A percentile compares a stretch with the other conserved stretches of the same genome.
Conservation (phyloP, 2,797 vertebrate genomes). For the Gila robusta region DNA sequence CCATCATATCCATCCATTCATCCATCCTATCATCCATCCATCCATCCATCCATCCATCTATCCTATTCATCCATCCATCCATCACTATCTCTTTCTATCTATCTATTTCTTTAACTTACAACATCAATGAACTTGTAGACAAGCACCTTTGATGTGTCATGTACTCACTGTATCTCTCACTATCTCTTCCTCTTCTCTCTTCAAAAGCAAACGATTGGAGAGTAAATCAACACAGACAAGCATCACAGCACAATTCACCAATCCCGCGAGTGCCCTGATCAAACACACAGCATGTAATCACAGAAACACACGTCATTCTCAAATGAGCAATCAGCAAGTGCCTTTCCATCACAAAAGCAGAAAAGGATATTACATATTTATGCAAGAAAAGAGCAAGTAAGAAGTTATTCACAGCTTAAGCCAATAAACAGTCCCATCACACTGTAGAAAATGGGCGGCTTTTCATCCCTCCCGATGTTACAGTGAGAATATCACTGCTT, state of each 20-base stretch:
- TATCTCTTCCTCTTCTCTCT: not conserved
- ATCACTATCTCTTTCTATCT: not conserved
- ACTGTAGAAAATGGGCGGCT: not conserved
- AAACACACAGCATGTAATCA: constrained; percentile 16
- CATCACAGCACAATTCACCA: not conserved
- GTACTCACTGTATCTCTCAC: not conserved
- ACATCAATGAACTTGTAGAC: not conserved
- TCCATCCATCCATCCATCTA: not conserved
- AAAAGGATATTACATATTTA: constrained; percentile 28
- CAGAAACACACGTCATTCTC: constrained; percentile 1
- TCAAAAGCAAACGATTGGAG: constrained; percentile 9
- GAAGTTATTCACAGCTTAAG: not conserved
- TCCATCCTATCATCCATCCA: not conserved
- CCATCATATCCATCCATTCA: not conserved
- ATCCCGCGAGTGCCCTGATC: constrained; percentile 8
- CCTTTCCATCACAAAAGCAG: constrained; percentile 16
- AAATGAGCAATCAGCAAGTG: constrained; percentile 8
- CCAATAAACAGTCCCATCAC: constrained; percentile 25
- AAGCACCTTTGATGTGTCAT: not conserved
- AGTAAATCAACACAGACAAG: constrained; percentile 33
- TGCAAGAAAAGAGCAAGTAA: not conserved
- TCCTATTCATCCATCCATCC: not conserved
- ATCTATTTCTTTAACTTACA: not conserved
- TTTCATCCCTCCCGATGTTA: not conserved
- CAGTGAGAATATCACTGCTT: constrained; percentile 32